Percentiles rank a stretch among this genome's conserved stretches.
Conservation (phyloP, 2,797 vertebrate genomes). For the Eospalax fontanierii region DNA sequence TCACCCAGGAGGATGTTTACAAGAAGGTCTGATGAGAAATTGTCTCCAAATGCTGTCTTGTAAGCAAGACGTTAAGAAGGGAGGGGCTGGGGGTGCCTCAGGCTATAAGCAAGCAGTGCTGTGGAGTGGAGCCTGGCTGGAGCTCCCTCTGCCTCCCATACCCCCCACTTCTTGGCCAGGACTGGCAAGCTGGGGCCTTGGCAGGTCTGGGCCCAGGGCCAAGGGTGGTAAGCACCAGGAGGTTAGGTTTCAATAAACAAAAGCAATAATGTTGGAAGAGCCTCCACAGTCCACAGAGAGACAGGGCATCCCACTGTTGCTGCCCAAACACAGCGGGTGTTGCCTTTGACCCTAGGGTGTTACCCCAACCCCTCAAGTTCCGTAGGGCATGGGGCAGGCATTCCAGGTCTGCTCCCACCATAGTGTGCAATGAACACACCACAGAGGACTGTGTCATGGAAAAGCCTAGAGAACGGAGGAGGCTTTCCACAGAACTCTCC, state of each 20-base stretch:
- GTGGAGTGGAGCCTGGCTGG: slow-evolving; percentile 79
- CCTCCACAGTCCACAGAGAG: slow-evolving; percentile 70
- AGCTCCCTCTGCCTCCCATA: slow-evolving; percentile 12
- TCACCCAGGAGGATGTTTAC: slow-evolving; percentile 84
- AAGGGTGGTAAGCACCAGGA: slow-evolving; percentile 78
- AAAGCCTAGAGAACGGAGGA: slow-evolving; percentile 40
- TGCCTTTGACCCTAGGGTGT: slow-evolving; percentile 58
- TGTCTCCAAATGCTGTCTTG: slow-evolving; percentile 86
- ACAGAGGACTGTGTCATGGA: slow-evolving; percentile 17
- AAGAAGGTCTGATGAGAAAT: slow-evolving; percentile 83
- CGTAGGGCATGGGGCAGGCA: neutral
- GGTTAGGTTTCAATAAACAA: slow-evolving; percentile 85
- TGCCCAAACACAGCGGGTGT: slow-evolving; percentile 25
- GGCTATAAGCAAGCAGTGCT: slow-evolving; percentile 80
- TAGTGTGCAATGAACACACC: slow-evolving; percentile 5
- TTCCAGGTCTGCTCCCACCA: neutral
- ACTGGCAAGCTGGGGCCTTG: slow-evolving; percentile 80
- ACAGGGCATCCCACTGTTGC: slow-evolving; percentile 48
- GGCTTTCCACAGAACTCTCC: neutral
- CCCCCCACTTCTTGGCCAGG: slow-evolving; percentile 73
- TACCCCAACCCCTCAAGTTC: neutral
- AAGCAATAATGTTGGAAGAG: slow-evolving; percentile 80
- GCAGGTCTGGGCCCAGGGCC: slow-evolving; percentile 83
- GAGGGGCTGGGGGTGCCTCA: slow-evolving; percentile 75
- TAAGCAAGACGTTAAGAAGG: slow-evolving; percentile 82